Evolutionary conservation across 2,888 invertebrate genomes (phyloP), one percentile per base, ranked within the genome.

Genomic region (Scaptomyza cyrtandrae): DNA sequence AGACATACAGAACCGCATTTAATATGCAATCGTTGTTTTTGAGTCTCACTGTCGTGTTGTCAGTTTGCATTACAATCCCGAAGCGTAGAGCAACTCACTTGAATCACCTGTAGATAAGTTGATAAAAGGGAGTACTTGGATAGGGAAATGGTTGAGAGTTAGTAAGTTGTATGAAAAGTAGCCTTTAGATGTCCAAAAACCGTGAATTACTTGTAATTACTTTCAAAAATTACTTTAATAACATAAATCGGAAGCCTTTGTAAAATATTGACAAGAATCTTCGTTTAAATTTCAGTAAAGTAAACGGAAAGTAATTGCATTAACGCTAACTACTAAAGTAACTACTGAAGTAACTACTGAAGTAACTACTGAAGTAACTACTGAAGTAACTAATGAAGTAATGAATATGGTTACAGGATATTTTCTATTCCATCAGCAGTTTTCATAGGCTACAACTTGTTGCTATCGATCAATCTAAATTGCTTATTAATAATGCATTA

Each of bases 1-100:
- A 19, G 19, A n/a, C 45, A 31, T 3, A 13, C 10, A 45, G 5
- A 13, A 37, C 11, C n/a, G 58, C 73, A 46, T 54, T 81, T 86
- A 80, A 65, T 74, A 86, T 81, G 78, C 81, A 69, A 58, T 62
- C 44, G 54, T 53, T 68, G 78, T 45, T 74, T 53, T 53, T 31
- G 44, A 49, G 39, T 71, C 41, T 13, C 57, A 27, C 39, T 50
- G 10, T 33, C 60, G 45, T 39, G 45, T 48, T 78, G 86, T 75
- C 80, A 66, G 59, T 44, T 61, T 60, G 48, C 66, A 76, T 74
- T 71, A 79, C 52, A 66, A 61, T 59, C 59, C 27, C 33, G 58
- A 16, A 55, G 24, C 54, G 24, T 39, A n/a, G 24, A 46, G 27
- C n/a, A n/a, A 16, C 48, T 46, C 68, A 33, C 6, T 11, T 33